These are phyloP conservation scores for Bombyx huttoni DNA, from an alignment of 2,888 invertebrate species.

Conservation along the genomic window DNA sequence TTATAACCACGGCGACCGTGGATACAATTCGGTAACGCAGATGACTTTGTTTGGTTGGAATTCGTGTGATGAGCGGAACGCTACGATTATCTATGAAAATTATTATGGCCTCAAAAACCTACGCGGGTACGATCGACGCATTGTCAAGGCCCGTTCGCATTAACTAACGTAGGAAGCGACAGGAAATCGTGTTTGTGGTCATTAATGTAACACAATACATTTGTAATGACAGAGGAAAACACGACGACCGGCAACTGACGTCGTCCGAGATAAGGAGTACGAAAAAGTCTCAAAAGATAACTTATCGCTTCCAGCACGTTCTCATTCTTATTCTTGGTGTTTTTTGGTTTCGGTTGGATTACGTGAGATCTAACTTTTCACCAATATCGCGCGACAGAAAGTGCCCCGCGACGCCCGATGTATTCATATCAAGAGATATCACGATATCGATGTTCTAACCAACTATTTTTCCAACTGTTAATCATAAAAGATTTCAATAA, in stretches of 20 bases:
- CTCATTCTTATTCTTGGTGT: slow-evolving; percentile 2
- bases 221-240: slow-evolving; percentile 8
- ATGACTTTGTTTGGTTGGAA: slow-evolving; percentile 21
- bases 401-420: no score
- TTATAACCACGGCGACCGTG: slow-evolving; percentile 14
- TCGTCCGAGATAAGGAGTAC: slow-evolving; percentile 18
- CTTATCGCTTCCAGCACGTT: slow-evolving; percentile 20
- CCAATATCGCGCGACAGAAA: no score
- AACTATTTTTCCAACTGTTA: no score
- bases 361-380: no score
- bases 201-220: slow-evolving; percentile 9
- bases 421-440: no score
- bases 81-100: slow-evolving; percentile 30
- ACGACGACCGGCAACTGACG: slow-evolving; percentile 12
- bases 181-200: slow-evolving; percentile 10
- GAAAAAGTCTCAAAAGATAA: slow-evolving; percentile 22
- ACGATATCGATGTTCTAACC: no score
- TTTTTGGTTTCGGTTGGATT: neutral
- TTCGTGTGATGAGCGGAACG: slow-evolving; percentile 24
- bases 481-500: no score
- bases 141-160: slow-evolving; percentile 30
- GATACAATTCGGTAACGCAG: slow-evolving; percentile 28
- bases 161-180: slow-evolving; percentile 7
- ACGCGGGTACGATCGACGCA: slow-evolving; percentile 35
- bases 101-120: slow-evolving; percentile 35